Base-by-base conservation (phyloP, 1,140 invertebrate genomes). In the Meloidogyne exigua region DNA sequence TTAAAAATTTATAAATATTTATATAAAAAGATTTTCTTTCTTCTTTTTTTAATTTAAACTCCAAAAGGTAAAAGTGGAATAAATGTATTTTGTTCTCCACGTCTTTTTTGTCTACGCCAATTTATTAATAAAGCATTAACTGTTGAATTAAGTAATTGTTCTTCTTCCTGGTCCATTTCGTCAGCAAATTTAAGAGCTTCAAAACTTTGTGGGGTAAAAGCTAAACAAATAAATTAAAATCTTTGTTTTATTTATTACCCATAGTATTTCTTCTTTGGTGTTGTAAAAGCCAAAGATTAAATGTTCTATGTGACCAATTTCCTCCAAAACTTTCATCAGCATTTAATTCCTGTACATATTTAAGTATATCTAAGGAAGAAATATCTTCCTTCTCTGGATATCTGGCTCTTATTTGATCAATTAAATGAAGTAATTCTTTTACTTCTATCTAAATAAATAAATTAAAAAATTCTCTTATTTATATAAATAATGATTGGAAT, bases 371-470 rank as follows among this genome's bases (percentile, higher is more conserved):
- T 26, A 82, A 39, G 12, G 85, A 83, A n/a, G 85, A 86, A 42
- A 86, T 86, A 49, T 83, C 76, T 42, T 81, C 74, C 68, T 86
- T 86, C 15, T 86, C 86, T n/a, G 85, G 85, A 76, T 86, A 87
- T 70, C 82, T 81, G 23, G 75, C 76, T 18, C 86, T 76, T 25
- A 86, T 86, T 71, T 86, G 80, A 25, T 83, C 81, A 49, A 86
- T 86, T 13, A 86, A 85, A 65, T 85, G 85, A 21, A 86, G 74
- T 28, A 86, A 66, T 71, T 86, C 85, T 73, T 86, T 87, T 13
- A 86, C 84, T 80, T 85, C 85, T 10, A 78, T 74, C 82, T 82
- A 57, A 66, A 81, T 21, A 23, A 13, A 68, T n/a, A n/a, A n/a
- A n/a, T n/a, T n/a, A n/a, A n/a, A n/a, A n/a, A n/a, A n/a, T n/a